These are phyloP conservation scores for Plestiodon gilberti DNA, from an alignment of 2,113 vertebrate genomes.

Conservation along the genomic window DNA sequence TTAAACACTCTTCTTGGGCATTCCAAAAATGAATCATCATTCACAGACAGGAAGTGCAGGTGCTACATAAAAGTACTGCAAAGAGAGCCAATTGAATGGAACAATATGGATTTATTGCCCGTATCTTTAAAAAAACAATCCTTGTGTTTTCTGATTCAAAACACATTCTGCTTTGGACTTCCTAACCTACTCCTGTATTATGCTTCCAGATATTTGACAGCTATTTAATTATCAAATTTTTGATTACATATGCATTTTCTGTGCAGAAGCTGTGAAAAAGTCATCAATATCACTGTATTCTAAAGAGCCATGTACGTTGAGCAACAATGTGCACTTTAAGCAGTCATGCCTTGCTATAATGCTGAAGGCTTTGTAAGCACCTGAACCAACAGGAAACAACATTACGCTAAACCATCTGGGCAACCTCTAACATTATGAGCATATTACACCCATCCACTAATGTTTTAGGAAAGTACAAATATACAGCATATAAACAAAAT, in stretches of 20 bases:
- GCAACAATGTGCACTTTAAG: constrained; percentile 8
- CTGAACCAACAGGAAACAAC: constrained; percentile 28
- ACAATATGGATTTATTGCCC: constrained; percentile 64
- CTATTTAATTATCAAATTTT: constrained; percentile 68
- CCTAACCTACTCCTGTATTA: constrained; percentile 61
- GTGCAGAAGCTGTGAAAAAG: constrained; percentile 22
- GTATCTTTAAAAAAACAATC: constrained; percentile 58
- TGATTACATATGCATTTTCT: neutral
- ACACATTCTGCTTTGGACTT: constrained; percentile 65
- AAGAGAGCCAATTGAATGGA: constrained; percentile 65
- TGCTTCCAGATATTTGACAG: constrained; percentile 66
- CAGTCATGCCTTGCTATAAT: neutral
- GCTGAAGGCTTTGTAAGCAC: constrained; percentile 42
- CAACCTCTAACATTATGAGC: constrained; percentile 8
- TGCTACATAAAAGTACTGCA: constrained; percentile 67
- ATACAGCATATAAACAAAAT: neutral
- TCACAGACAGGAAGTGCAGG: constrained; percentile 60
- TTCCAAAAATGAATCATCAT: constrained; percentile 60
- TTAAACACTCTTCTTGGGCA: constrained; percentile 43
- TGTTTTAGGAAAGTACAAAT: constrained; percentile 11
- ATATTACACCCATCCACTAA: neutral
- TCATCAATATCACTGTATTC: constrained; percentile 14
- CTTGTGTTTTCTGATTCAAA: constrained; percentile 68
- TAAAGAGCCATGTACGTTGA: constrained; percentile 3
- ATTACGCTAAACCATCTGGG: constrained; percentile 6